These are phyloP conservation scores for Drosophila athabasca DNA, from an alignment of 1,140 invertebrate genomes.

Conservation along the genomic window DNA sequence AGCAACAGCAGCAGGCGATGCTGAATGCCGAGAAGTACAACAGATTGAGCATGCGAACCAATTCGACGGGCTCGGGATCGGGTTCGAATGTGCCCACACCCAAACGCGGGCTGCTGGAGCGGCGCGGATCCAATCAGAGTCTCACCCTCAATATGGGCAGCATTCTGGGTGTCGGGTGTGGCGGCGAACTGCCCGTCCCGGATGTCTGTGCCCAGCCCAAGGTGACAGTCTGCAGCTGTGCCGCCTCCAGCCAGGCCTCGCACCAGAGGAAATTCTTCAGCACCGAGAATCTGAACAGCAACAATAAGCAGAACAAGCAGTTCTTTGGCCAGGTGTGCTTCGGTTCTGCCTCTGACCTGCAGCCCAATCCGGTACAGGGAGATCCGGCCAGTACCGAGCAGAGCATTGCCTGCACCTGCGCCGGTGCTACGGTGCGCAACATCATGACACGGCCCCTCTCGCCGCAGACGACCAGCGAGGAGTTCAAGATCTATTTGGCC, in stretches of 20 bases:
- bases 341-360: constrained; percentile 76
- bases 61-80: constrained; percentile 49
- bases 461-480: constrained; percentile 86
- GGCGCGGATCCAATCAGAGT: constrained; percentile 93
- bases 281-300: constrained; percentile 77
- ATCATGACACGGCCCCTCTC: constrained; percentile 87
- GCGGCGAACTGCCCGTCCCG: constrained; percentile 19
- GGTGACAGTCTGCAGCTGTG: constrained; percentile 60
- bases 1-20: constrained; percentile 37
- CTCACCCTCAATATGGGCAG: constrained; percentile 88
- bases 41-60: constrained; percentile 45
- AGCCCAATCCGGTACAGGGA: constrained; percentile 57
- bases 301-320: constrained; percentile 44
- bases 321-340: constrained; percentile 67
- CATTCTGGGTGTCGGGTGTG: constrained; percentile 48
- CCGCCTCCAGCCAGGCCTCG: constrained; percentile 79
- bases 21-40: constrained; percentile 49
- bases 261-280: constrained; percentile 82
- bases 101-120: constrained; percentile 89
- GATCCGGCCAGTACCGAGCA: constrained; percentile 10
- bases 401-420: constrained; percentile 65
- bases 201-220: constrained; percentile 53
- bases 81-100: constrained; percentile 61
- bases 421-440: constrained; percentile 80
- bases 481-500: constrained; percentile 88